phyloP scores from a whole-genome alignment of 2,113 vertebrate genomes.

The Rattus rattus region DNA sequence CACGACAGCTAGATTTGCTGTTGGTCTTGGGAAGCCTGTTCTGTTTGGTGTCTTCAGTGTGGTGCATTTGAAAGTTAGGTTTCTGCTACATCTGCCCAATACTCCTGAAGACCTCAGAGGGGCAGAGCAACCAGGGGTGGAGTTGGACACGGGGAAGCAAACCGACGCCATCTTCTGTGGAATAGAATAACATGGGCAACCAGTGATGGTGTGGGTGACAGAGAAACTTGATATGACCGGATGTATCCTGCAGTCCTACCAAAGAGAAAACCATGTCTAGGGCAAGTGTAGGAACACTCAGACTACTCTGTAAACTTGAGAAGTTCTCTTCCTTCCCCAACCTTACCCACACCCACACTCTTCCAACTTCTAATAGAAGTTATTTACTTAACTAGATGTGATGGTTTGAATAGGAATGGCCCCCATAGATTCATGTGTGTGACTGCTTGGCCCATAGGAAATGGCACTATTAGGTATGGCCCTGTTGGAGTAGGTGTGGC shows the following conservation, averaged over 20 bases:
- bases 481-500: background rate
- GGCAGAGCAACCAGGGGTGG: background rate
- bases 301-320: background rate
- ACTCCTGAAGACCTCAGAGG: background rate
- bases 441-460: background rate
- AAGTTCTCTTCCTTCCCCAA: background rate
- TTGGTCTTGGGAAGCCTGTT: background rate
- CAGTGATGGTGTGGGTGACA: background rate
- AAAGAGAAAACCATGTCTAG: background rate
- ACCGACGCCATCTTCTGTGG: background rate
- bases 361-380: background rate
- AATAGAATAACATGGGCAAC: background rate
- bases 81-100: background rate
- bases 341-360: background rate
- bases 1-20: background rate
- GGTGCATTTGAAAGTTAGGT: background rate
- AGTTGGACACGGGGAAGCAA: background rate
- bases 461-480: background rate
- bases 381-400: background rate
- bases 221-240: background rate
- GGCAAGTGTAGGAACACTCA: background rate
- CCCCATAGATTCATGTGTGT: background rate
- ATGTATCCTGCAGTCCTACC: background rate
- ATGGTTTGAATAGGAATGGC: background rate
- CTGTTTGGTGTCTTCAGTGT: background rate